Evolutionary conservation across 1,140 invertebrate species (phyloP).

Genomic region (Drosophila parvula): DNA sequence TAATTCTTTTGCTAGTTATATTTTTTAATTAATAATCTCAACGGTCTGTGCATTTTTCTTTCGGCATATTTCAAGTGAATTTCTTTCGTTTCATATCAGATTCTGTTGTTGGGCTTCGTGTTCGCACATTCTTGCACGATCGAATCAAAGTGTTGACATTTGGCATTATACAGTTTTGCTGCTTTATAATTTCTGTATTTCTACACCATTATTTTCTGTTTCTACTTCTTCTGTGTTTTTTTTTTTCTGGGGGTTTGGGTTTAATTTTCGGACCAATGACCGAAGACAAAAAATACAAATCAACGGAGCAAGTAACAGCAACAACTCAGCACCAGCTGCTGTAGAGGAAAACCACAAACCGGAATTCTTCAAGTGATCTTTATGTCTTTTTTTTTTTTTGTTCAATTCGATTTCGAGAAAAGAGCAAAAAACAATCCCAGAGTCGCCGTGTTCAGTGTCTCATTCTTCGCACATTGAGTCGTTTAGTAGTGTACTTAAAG

Average conservation of each 20-base stretch:
- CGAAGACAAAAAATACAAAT: conserved; percentile 68
- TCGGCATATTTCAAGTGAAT: conserved; percentile 56
- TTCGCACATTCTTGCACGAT: conserved; percentile 59
- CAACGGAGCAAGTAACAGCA: conserved; percentile 38
- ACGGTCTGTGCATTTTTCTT: conserved; percentile 4
- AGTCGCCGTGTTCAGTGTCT: conserved; percentile 27
- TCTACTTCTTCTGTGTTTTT: conserved; percentile 30
- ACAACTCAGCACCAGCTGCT: conserved; percentile 37
- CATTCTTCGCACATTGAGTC: conserved; percentile 29
- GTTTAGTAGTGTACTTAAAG: conserved; percentile 33
- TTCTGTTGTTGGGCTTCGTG: conserved; percentile 11
- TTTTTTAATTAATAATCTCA: conserved; percentile 22
- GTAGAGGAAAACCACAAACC: conserved; percentile 72
- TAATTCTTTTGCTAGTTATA: conserved; percentile 40
- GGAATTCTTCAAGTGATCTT: conserved; percentile 81
- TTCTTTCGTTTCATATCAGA: conserved; percentile 43
- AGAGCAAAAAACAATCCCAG: conserved; percentile 48
- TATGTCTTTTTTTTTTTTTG: conserved; percentile 45
- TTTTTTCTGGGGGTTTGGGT: conserved; percentile 14
- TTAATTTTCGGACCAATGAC: conserved; percentile 79
- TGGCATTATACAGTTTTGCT: conserved; percentile 42
- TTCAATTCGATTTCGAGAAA: conserved; percentile 64
- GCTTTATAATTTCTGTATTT: conserved; percentile 45
- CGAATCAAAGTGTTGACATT: conserved; percentile 34
- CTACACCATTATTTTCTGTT: conserved; percentile 46